A percentile compares a stretch with the other conserved stretches of the same genome.
phyloP scores from a whole-genome alignment of 2,797 vertebrate genomes.

The Pachyuromys duprasi region DNA sequence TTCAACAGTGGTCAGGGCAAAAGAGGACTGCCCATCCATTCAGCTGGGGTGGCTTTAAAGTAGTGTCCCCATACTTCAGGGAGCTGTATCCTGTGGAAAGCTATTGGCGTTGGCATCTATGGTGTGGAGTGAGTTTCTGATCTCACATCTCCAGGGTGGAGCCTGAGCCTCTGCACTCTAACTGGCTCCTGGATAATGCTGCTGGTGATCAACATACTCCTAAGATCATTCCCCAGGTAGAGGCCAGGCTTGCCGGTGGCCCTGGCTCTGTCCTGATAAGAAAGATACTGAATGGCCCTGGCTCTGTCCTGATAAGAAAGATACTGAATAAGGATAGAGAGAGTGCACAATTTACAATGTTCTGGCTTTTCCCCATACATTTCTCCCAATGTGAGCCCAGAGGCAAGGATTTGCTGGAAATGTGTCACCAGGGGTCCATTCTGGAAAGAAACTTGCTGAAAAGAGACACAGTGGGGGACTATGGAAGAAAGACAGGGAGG shows the following conservation, averaged over 20 bases:
- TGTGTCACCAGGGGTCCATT: neutral
- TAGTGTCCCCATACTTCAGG: neutral
- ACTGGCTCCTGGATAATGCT: neutral
- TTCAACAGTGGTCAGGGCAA: neutral
- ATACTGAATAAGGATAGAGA: neutral
- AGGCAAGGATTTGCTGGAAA: neutral
- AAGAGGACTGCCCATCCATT: neutral
- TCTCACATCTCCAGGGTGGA: no score
- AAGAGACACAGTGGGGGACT: neutral
- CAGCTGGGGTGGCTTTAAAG: neutral
- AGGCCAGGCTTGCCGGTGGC: neutral
- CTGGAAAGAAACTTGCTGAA: neutral
- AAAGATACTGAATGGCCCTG: neutral
- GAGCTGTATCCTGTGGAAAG: neutral
- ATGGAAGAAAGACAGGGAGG: neutral
- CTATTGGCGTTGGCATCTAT: neutral
- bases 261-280: neutral
- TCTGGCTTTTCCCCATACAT: neutral
- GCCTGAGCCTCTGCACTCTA: no score
- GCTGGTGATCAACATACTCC: accelerated
- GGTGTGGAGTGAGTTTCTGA: neutral
- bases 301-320: neutral
- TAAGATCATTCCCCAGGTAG: neutral
- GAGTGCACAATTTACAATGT: neutral
- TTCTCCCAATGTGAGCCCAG: neutral